phyloP scores from a whole-genome alignment of 1,140 invertebrate species.

The Ceratosolen fusciceps region DNA sequence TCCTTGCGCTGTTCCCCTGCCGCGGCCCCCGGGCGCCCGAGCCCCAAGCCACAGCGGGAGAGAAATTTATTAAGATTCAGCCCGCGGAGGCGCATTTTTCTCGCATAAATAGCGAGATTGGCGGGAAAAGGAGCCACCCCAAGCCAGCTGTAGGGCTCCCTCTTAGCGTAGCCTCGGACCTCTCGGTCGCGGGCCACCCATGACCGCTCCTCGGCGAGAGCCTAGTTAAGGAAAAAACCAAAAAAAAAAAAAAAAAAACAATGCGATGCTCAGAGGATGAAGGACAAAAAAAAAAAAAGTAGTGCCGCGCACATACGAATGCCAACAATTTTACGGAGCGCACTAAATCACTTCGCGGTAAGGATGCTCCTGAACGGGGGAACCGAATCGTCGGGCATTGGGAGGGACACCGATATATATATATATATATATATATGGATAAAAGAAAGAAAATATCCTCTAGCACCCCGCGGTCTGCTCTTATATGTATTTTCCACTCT shows the following conservation, averaged over 20 bases:
- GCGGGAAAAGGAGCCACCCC: too few relatives aligned
- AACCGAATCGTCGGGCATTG: conserved; percentile 61
- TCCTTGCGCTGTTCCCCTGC: too few relatives aligned
- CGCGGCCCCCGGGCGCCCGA: not conserved
- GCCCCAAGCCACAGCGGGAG: too few relatives aligned
- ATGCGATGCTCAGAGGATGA: too few relatives aligned
- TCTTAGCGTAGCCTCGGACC: too few relatives aligned
- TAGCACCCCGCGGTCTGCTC: not conserved
- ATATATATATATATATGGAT: conserved; percentile 6
- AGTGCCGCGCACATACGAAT: conserved; percentile 52
- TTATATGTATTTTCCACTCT: not conserved
- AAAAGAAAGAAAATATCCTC: too few relatives aligned
- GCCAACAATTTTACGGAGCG: conserved; percentile 60
- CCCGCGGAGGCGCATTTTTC: not conserved
- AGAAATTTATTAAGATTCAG: not conserved
- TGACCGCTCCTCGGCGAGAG: too few relatives aligned
- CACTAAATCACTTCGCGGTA: conserved; percentile 61
- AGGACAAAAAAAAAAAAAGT: conserved; percentile 22
- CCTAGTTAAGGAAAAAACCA: too few relatives aligned
- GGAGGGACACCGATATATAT: conserved; percentile 28
- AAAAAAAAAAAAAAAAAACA: too few relatives aligned
- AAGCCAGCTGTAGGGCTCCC: too few relatives aligned
- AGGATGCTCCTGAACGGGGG: conserved; percentile 56
- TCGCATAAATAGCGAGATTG: not conserved
- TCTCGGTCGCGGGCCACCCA: too few relatives aligned